Evolutionary conservation across 2,888 invertebrate genomes (phyloP), one percentile per base, ranked within the genome.

Genomic region (Drosophila rubida): DNA sequence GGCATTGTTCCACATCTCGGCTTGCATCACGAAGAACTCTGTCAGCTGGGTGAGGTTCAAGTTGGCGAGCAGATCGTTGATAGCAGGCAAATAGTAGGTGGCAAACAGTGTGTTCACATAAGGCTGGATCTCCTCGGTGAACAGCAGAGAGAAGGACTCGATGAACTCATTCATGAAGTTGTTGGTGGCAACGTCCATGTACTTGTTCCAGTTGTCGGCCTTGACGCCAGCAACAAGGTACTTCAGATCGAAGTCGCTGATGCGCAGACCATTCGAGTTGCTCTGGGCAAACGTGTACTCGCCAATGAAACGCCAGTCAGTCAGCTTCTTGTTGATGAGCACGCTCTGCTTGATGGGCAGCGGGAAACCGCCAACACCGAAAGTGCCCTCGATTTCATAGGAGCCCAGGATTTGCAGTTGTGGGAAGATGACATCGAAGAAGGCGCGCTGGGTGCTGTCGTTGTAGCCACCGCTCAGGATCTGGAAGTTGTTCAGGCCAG

Each of bases 171-270:
- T 90, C 14, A 63, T 13, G 35, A 78, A 87, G 39, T 86, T 84
- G 50, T 90, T 90, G 1, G 68, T 25, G 2, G 87, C 74, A 14
- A 81, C 70, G 49, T 87, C 77, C 82, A 78, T 78, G 16, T 75
- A 35, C 1, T 65, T 42, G 44, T 90, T 73, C 75, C 89, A 79
- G 54, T 77, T 80, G 23, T 67, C 63, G 11, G 49, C 48, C n/a
- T 69, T 19, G 1, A 84, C 60, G 44, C 70, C 75, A 2, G 66
- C 88, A n/a, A 90, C 8, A 13, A 69, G 80, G 14, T 84, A 70
- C 3, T 76, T 37, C 22, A 78, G 61, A 7, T 81, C 55, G 14
- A 84, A 65, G 51, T 90, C 76, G 0, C 67, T 61, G 4, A 90
- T 49, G 7, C 61, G 64, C 3, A 89, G 63, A 37, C 86, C 87